Base-by-base conservation (phyloP, 2,113 vertebrate genomes). In the Perca schrenkii region DNA sequence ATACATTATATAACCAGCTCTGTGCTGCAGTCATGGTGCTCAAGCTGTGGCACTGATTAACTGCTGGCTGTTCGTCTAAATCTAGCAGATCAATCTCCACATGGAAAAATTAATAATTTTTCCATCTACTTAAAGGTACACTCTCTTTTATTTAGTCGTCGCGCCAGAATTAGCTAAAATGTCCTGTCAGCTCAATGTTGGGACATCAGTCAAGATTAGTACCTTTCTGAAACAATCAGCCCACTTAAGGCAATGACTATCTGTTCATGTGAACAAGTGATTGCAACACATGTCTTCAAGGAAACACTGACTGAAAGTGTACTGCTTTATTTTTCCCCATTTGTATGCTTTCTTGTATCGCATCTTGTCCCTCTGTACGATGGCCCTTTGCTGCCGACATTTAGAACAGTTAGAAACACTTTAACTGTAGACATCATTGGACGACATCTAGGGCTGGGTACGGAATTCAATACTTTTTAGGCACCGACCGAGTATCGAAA, bases 1-100 rank as follows among this genome's bases (percentile, higher is more conserved):
- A 88, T 83, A 64, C 80, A 70, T 92, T 92, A 92, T 88, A 90
- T 90, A 92, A 92, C 75, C 83, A 52, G 79, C 86, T 81, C 80
- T 36, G 77, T 86, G 83, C 88, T 90, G 91, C 91, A 92, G 91
- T 83, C 88, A 76, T 65, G 83, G 76, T 84, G 85, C 80, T 87
- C 87, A 81, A 74, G 82, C 89, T 89, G 89, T 88, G 89, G 86
- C 83, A 84, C 85, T 88, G 89, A 92, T 90, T 82, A 91, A 90
- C 86, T 79, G 89, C 82, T 88, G 87, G 86, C 56, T 87, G 79
- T 82, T 91, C 74, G 64, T 86, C 84, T 89, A 82, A 89, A 91
- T 89, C 77, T 36, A 82, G 85, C 86, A 75, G 61, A 83, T 84
- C 85, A 80, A 70, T 89, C 79, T 86, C 85, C 74, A 85, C 87